Evolutionary conservation across 2,797 vertebrate species (phyloP), one percentile per base, ranked within the genome.

Genomic region (Pseudocheirus occidentalis): DNA sequence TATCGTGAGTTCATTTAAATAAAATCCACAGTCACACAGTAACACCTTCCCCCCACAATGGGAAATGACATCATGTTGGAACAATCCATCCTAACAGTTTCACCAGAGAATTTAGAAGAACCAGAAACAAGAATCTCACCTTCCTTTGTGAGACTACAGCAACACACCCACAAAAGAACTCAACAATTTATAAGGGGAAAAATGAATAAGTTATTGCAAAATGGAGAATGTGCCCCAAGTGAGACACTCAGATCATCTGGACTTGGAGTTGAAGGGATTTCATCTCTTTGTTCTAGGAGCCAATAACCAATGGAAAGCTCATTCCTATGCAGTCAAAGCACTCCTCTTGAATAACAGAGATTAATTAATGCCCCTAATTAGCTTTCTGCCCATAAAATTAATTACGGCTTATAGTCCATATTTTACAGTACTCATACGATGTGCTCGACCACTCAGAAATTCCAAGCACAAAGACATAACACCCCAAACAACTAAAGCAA

Each of bases 1-100:
- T 90, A 92, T 81, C 50, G 94, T 34, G 73, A 95, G 90, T 58
- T 91, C 54, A 28, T 96, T 97, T 95, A 91, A 93, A 96, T 90
- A 90, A 95, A 29, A 92, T 91, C 40, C 6, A 59, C 55, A 12
- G 73, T 27, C 73, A 46, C 0, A 55, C 3, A 56, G 40, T 10
- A 89, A 58, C 54, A 40, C 10, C 18, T 52, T 52, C 87, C 93
- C 87, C 95, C 93, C 92, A 92, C 46, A 1, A 53, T 92, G n/a
- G 55, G 92, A 94, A 94, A 52, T 89, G 89, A 91, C 16, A 97
- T 93, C 46, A 58, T 54, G 91, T 16, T 13, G 55, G 34, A 96
- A 91, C 66, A 91, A 93, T 92, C 73, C 40, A 90, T 12, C 92
- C 40, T 46, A 27, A 96, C 96, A 96, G 4, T 10, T 55, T 94